Base-by-base conservation (phyloP, 2,797 vertebrate species). In the Staurois parvus region DNA sequence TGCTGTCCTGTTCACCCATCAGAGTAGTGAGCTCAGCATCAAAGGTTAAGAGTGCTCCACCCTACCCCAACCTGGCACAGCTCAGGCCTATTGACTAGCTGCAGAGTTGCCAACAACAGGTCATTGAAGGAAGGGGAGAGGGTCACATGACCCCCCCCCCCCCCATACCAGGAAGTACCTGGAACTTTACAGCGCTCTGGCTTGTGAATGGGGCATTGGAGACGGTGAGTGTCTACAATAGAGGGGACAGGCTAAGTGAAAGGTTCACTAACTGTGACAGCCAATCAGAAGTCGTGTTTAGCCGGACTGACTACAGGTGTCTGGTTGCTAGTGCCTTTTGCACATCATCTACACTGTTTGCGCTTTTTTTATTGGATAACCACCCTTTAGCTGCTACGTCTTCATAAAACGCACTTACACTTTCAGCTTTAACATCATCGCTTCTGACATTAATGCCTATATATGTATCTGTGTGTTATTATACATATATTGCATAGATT, bases 381-480 rank as follows among this genome's bases (percentile, higher is more conserved):
- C 52, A 24, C 62, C n/a, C 76, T 28, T 42, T 19, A 45, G 40
- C 28, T 1, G 13, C n/a, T 24, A 32, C 78, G n/a, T 24, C 26
- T 6, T 69, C 28, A 30, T 68, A 19, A 42, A 40, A 32, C n/a
- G 9, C 9, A 17, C 73, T 28, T 45, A 79, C 28, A 26, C 34
- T 11, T 68, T 26, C 62, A 30, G 59, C 59, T 68, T 17, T 32
- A 19, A 32, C 42, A 7, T 30, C 68, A 72, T 30, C 30, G 26
- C 48, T 37, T 70, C n/a, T 45, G 17, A 24, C 56, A 29, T 42
- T 72, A 66, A 32, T 52, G 56, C 59, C 34, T 59, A 21, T 45
- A 34, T 77, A 62, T 76, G 62, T 76, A 40, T 37, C 32, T 56
- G 73, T 76, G 29, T 76, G 69, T 74, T 66, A 21, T 26, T 30